A percentile compares a stretch with the other conserved stretches of the same genome.
Conservation (phyloP, 2,888 invertebrate species). For the Leptinotarsa rubiginosa region DNA sequence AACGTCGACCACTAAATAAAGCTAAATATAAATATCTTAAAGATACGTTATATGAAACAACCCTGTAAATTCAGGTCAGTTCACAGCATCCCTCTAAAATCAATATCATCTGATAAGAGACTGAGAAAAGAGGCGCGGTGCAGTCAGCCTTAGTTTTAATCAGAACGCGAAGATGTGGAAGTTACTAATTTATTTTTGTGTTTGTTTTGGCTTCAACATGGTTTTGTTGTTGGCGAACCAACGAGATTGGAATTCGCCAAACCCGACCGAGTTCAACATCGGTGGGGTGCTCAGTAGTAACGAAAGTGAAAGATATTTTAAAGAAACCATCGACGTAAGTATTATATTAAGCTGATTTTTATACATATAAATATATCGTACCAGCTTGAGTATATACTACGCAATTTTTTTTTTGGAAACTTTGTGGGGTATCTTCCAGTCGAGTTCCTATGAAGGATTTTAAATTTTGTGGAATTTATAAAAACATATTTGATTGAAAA, state of each 20-base stretch:
- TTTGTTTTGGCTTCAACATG: slow-evolving; percentile 7
- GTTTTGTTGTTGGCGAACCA: slow-evolving; percentile 30
- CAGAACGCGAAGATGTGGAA: slow-evolving; percentile 20
- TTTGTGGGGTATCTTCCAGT: too few species aligned
- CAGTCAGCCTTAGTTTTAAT: background rate
- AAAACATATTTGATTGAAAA: too few species aligned
- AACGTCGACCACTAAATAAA: too few species aligned
- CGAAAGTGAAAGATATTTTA: slow-evolving; percentile 83
- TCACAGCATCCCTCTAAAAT: slow-evolving; percentile 28
- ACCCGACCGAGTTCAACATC: slow-evolving; percentile 78
- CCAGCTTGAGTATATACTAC: too few species aligned
- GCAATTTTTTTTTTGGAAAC: too few species aligned
- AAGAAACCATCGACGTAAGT: slow-evolving; percentile 85
- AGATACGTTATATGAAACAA: background rate
- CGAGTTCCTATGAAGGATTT: too few species aligned
- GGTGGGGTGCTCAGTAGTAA: slow-evolving; percentile 92
- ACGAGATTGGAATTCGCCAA: slow-evolving; percentile 55
- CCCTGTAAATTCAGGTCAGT: slow-evolving; percentile 16
- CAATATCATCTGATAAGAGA: slow-evolving; percentile 33
- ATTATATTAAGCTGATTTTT: too few species aligned
- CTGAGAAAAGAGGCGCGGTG: slow-evolving; percentile 10
- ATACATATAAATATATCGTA: too few species aligned
- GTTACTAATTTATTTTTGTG: slow-evolving; percentile 2
- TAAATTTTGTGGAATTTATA: too few species aligned
- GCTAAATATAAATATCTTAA: too few species aligned